phyloP scores from a whole-genome alignment of 1,140 invertebrate species.

The Aphis gossypii region DNA sequence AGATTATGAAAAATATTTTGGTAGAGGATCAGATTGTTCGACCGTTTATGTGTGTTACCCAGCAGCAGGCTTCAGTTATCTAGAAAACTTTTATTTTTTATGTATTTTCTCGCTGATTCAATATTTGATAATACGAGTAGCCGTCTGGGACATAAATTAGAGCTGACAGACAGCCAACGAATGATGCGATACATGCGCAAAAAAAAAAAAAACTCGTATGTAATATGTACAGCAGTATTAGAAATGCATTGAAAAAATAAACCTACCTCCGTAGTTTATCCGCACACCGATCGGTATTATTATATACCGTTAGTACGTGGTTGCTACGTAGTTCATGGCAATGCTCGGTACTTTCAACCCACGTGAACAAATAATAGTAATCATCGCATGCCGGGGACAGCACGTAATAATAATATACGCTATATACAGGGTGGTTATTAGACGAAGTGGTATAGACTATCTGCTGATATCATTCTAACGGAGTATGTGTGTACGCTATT shows the following conservation, averaged over 20 bases:
- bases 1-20: background rate
- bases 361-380: background rate
- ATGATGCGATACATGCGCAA: background rate
- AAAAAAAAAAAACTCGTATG: background rate
- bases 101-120: background rate
- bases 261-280: background rate
- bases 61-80: background rate
- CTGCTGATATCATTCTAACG: too few relatives aligned
- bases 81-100: slow-evolving; percentile 2
- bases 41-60: background rate
- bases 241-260: background rate
- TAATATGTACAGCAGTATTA: background rate
- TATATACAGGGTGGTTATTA: background rate
- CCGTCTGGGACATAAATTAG: slow-evolving; percentile 3
- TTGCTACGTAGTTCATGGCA: background rate
- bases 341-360: background rate
- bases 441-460: background rate
- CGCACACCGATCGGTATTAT: background rate
- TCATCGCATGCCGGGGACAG: background rate
- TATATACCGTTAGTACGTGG: background rate
- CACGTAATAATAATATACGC: background rate
- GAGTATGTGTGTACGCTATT: too few relatives aligned
- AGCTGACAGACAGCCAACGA: background rate
- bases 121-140: slow-evolving; percentile 7
- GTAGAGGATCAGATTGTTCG: slow-evolving; percentile 13